Conservation (phyloP, 2,113 vertebrate genomes). For the Bostrychus sinensis region DNA sequence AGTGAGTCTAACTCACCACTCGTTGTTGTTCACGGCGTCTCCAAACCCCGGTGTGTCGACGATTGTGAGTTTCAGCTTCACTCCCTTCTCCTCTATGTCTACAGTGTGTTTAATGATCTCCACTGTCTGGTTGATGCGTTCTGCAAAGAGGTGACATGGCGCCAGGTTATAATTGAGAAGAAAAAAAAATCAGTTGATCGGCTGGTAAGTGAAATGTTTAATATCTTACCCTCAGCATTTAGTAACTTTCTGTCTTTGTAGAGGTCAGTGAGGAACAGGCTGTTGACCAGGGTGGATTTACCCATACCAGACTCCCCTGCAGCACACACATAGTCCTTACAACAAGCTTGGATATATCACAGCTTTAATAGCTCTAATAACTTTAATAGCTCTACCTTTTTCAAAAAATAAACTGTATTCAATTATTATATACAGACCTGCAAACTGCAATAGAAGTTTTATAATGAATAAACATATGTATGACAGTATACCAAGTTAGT, state of each 20-base stretch:
- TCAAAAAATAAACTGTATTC: too few species aligned
- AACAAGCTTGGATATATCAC: not conserved
- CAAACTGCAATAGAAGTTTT: not conserved
- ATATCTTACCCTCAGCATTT: conserved; percentile 91
- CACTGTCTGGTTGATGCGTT: conserved; percentile 96
- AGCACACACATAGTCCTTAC: conserved; percentile 17
- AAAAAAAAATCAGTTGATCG: not conserved
- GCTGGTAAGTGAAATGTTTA: not conserved
- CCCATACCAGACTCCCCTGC: conserved; percentile 98
- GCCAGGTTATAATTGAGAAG: too few species aligned
- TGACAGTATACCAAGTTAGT: not conserved
- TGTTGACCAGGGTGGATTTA: conserved; percentile 98
- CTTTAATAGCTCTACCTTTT: too few species aligned
- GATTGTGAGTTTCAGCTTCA: conserved; percentile 97
- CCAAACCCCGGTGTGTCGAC: conserved; percentile 98
- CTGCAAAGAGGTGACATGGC: conserved; percentile 66
- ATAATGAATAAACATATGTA: too few species aligned
- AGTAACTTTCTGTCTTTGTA: conserved; percentile 98
- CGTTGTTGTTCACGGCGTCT: conserved; percentile 97
- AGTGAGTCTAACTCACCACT: conserved; percentile 84
- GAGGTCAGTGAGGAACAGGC: conserved; percentile 96
- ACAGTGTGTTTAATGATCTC: conserved; percentile 98
- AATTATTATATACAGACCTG: too few species aligned
- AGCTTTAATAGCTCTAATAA: too few species aligned
- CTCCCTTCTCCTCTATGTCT: conserved; percentile 98